phyloP scores from a whole-genome alignment of 1,140 invertebrate genomes.

The Antheraea mylitta region DNA sequence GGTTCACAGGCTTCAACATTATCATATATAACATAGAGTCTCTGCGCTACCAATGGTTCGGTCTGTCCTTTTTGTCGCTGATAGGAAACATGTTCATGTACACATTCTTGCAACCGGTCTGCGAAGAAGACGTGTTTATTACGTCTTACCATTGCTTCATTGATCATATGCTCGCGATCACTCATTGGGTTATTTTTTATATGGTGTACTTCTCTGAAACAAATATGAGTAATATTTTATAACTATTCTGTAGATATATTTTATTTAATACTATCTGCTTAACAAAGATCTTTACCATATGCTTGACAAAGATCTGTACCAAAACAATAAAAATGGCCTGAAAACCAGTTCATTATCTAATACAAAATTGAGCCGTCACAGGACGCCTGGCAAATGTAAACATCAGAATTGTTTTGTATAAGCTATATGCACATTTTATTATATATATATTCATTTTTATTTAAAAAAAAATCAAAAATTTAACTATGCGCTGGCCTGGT shows the following conservation, averaged over 20 bases:
- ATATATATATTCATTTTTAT: no score
- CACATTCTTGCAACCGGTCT: conserved; percentile 81
- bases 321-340: no score
- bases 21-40: conserved; percentile 86
- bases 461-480: no score
- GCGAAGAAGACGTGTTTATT: conserved; percentile 82
- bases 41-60: conserved; percentile 82
- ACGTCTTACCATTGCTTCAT: conserved; percentile 76
- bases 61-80: conserved; percentile 45
- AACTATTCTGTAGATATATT: background rate
- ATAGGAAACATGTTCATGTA: conserved; percentile 77
- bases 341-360: no score
- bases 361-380: no score
- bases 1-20: conserved; percentile 86
- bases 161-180: conserved; percentile 62
- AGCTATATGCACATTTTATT: no score
- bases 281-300: no score
- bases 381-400: no score
- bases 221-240: background rate
- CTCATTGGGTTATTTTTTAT: conserved; percentile 70
- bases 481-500: no score
- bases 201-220: conserved; percentile 60
- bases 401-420: no score
- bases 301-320: no score
- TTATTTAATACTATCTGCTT: background rate